Base-by-base conservation (phyloP, 2,113 vertebrate genomes). In the Pantherophis guttatus region DNA sequence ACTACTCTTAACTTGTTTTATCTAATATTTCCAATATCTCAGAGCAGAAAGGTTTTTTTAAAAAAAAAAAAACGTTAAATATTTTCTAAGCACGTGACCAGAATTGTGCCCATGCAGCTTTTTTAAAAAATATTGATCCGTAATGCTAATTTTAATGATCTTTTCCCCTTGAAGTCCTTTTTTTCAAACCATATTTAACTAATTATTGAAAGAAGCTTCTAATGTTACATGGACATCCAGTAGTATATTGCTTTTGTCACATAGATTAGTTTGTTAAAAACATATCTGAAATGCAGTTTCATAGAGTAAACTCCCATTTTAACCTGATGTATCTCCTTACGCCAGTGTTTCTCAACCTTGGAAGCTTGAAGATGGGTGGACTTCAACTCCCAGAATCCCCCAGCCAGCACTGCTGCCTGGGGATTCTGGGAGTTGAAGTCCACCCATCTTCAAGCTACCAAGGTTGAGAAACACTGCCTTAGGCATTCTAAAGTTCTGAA, bases 1-100 rank as follows among this genome's bases (percentile, higher is more conserved):
- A 0, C 0, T 57, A 87, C 96, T 93, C 94, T 54, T 94, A 95
- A 95, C 95, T 94, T 94, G 94, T 96, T 96, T 92, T 48, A 33
- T 19, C 94, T 95, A 91, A 95, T 92, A 88, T 62, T 48, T 5
- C n/a, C 10, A 94, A 87, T 93, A 93, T 65, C 92, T 85, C 52
- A 86, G n/a, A 1, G 13, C 53, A 85, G 70, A n/a, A 91, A 15
- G 52, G 57, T 58, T 17, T 57, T 55, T 55, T 54, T 86, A 54
- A 95, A 94, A 93, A 39, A 39, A 39, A 39, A 39, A 91, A 0
- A 95, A 91, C 26, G 94, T 94, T 95, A 81, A 94, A 93, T 90
- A 0, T 85, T 90, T 0, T 81, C 50, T 91, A 58, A 58, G 21
- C 33, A 91, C 13, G 44, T 53, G 53, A 12, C 12, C 11, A 12